phyloP scores from a whole-genome alignment of 2,113 vertebrate species.

The Australoheros scitulus region DNA sequence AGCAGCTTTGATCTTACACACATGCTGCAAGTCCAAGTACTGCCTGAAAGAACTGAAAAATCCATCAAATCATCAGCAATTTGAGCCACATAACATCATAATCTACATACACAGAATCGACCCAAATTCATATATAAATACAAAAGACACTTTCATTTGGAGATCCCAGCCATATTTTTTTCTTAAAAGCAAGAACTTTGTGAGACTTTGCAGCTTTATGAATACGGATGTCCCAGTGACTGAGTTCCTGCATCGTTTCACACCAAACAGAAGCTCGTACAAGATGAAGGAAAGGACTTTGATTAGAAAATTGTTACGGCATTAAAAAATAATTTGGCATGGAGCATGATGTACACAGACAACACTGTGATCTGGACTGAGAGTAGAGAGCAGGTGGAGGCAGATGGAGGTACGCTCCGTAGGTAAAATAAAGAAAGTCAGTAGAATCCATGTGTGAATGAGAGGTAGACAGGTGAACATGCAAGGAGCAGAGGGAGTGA shows the following conservation, averaged over 20 bases:
- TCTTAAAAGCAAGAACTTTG: background rate
- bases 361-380: background rate
- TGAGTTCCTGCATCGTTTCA: background rate
- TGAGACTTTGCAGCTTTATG: background rate
- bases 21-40: background rate
- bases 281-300: too few species aligned
- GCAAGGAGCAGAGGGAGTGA: background rate
- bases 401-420: too few species aligned
- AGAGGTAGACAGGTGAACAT: background rate
- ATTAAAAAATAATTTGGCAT: background rate
- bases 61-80: background rate
- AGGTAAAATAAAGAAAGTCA: background rate
- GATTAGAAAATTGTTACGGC: too few species aligned
- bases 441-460: background rate
- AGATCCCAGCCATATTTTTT: background rate
- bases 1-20: background rate
- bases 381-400: background rate
- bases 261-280: too few species aligned
- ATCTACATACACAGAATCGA: background rate
- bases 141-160: background rate
- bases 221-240: background rate
- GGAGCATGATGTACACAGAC: background rate
- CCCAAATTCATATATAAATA: background rate
- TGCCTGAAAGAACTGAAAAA: background rate
- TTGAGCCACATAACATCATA: background rate